Evolutionary conservation across 1,140 invertebrate species (phyloP).

Genomic region (Kradibia gibbosae): DNA sequence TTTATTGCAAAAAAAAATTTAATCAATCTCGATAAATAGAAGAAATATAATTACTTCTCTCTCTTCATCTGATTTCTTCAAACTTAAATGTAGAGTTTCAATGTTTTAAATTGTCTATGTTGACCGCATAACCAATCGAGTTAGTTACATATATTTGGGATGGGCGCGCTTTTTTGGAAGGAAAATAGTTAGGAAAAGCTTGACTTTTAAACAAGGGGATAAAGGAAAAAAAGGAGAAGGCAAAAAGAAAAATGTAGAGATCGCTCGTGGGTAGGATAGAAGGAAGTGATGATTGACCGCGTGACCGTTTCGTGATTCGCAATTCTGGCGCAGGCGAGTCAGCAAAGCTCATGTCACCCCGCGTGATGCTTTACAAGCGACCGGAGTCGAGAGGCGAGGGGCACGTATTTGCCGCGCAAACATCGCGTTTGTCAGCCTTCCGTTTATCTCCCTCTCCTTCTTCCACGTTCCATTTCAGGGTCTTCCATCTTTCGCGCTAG

Average conservation of each 20-base stretch:
- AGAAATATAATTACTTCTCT: too few species aligned
- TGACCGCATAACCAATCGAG: neutral
- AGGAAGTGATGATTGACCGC: conserved; percentile 44
- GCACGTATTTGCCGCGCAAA: conserved; percentile 42
- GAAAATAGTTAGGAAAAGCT: neutral
- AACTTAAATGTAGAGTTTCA: neutral
- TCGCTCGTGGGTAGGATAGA: neutral
- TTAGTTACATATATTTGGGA: neutral
- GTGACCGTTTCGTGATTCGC: conserved; percentile 34
- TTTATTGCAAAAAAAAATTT: too few species aligned
- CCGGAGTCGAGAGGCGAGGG: conserved; percentile 29
- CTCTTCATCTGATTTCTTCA: neutral
- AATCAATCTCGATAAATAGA: too few species aligned
- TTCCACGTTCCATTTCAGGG: neutral
- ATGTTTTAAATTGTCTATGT: neutral
- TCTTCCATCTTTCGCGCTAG: neutral
- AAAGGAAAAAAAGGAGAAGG: neutral
- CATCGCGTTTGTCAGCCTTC: conserved; percentile 46
- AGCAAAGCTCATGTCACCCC: conserved; percentile 18
- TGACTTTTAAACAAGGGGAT: neutral
- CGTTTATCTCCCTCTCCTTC: neutral
- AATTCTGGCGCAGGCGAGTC: conserved; percentile 30
- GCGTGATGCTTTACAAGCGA: conserved; percentile 3
- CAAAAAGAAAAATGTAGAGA: neutral
- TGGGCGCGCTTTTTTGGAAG: neutral